Percentiles rank a stretch among this genome's conserved stretches.
These are phyloP conservation scores for Anorthoa munda DNA, from an alignment of 2,888 invertebrate species.

Conservation along the genomic window DNA sequence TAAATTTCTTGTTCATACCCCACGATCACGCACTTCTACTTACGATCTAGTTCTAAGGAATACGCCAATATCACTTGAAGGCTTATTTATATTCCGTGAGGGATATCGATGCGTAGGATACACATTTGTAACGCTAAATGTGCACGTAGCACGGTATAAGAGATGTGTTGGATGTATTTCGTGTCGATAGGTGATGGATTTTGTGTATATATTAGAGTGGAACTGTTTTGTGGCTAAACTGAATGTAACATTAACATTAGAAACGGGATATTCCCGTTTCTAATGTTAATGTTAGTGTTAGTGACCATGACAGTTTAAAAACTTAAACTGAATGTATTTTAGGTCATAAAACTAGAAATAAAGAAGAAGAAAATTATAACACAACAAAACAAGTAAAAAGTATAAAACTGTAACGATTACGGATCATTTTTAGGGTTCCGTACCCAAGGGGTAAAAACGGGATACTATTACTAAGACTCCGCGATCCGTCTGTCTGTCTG, in stretches of 20 bases:
- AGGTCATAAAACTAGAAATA: neutral
- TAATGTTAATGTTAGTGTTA: no score
- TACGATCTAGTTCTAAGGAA: constrained; percentile 31
- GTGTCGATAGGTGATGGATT: constrained; percentile 20
- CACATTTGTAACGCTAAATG: constrained; percentile 48
- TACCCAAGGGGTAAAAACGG: no score
- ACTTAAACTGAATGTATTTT: neutral
- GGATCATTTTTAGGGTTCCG: no score
- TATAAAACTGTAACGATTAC: no score
- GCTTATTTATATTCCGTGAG: constrained; percentile 60
- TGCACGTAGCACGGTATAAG: constrained; percentile 31
- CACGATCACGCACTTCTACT: constrained; percentile 42
- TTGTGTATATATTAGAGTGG: neutral
- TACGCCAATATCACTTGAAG: constrained; percentile 25
- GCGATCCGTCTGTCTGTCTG: no score
- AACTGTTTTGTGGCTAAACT: neutral
- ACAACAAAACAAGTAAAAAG: no score
- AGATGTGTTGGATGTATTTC: constrained; percentile 10
- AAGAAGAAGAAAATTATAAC: no score
- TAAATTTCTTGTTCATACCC: constrained; percentile 30
- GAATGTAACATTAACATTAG: no score
- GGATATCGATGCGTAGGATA: constrained; percentile 33
- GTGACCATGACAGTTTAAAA: no score
- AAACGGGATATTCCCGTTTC: no score
- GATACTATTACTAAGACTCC: no score